Evolutionary conservation across 2,797 vertebrate species (phyloP).

Genomic region (Podargus strigoides): DNA sequence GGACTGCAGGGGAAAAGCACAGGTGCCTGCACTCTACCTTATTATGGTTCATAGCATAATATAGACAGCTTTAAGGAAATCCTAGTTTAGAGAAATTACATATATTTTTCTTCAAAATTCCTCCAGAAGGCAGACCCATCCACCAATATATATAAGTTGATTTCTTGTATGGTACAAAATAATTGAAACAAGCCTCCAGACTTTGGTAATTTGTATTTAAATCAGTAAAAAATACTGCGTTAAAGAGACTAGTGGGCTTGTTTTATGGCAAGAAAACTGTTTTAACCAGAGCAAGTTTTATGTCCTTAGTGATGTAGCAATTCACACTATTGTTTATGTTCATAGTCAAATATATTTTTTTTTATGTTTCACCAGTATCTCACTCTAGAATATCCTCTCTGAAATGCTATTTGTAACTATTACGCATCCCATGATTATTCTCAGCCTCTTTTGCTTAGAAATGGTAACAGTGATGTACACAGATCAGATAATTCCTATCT

Average conservation of each 20-base stretch:
- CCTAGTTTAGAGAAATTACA: neutral
- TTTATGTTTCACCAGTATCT: neutral
- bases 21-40: fast-evolving
- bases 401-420: neutral
- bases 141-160: neutral
- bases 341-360: neutral
- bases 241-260: neutral
- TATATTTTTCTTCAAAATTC: neutral
- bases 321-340: neutral
- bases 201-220: neutral
- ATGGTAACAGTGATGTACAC: neutral
- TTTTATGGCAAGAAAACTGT: neutral
- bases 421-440: neutral
- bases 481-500: neutral
- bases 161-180: neutral
- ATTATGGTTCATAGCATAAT: neutral
- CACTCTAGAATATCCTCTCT: neutral
- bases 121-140: neutral
- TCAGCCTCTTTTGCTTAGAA: neutral
- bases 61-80: neutral
- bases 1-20: neutral
- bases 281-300: neutral
- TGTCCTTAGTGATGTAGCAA: neutral
- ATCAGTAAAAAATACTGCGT: neutral
- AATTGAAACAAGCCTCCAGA: neutral